Percentiles rank a stretch among this genome's conserved stretches.
Evolutionary conservation across 2,888 invertebrate species (phyloP).

Genomic region (Dasypogon diadema): DNA sequence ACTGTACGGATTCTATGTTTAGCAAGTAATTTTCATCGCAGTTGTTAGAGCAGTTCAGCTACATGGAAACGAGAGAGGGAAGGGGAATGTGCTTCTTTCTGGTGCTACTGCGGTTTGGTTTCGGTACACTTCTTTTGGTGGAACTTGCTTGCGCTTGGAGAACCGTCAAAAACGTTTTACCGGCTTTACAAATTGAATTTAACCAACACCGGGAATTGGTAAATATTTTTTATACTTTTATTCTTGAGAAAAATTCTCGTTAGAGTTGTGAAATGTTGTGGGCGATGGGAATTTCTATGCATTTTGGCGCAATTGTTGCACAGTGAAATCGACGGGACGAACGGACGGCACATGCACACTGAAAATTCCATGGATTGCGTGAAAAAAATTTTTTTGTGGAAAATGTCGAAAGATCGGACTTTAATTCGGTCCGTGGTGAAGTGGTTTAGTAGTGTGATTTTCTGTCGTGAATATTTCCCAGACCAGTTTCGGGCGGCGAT

Average conservation of each 20-base stretch:
- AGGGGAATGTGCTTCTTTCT: slow-evolving; percentile 17
- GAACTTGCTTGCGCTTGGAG: slow-evolving; percentile 16
- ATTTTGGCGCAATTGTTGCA: slow-evolving; percentile 50
- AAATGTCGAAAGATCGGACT: too few relatives aligned
- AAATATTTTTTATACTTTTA: slow-evolving; percentile 27
- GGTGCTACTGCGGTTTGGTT: slow-evolving; percentile 18
- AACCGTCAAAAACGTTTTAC: slow-evolving; percentile 34
- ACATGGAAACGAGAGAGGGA: neutral
- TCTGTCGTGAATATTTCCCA: too few relatives aligned
- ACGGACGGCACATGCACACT: slow-evolving; percentile 2
- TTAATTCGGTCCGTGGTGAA: too few relatives aligned
- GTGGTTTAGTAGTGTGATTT: too few relatives aligned
- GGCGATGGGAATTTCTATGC: slow-evolving; percentile 6
- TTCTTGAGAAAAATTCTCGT: neutral
- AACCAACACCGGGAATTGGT: slow-evolving; percentile 30
- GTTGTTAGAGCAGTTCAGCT: too few relatives aligned
- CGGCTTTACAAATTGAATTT: neutral
- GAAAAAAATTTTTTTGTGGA: neutral
- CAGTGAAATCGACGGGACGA: neutral
- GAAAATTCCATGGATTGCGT: too few relatives aligned
- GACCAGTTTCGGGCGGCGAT: too few relatives aligned
- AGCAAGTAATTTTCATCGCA: too few relatives aligned
- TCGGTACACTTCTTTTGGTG: slow-evolving; percentile 11
- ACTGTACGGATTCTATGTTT: too few relatives aligned
- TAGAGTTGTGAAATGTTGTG: neutral